Conservation (phyloP, 2,113 vertebrate species). For the Echinops telfairi region DNA sequence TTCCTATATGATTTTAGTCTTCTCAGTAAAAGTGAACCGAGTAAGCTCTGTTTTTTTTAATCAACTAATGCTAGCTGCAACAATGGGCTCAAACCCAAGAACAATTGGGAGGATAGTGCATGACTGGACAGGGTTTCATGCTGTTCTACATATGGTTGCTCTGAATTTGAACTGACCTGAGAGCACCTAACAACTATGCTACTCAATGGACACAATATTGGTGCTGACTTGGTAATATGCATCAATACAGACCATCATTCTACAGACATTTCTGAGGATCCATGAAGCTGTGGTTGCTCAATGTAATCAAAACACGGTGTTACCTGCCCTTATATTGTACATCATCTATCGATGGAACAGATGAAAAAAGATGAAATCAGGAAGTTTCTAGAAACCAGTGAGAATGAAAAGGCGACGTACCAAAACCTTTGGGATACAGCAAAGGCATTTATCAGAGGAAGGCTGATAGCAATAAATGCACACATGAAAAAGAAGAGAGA, state of each 20-base stretch:
- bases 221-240: not conserved
- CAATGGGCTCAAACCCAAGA: too few species aligned
- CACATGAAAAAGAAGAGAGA: too few species aligned
- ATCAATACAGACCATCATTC: conserved; percentile 46
- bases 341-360: not conserved
- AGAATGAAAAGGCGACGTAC: too few species aligned
- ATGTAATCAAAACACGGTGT: conserved; percentile 22
- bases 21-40: conserved; percentile 15
- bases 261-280: conserved; percentile 57
- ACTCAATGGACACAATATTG: not conserved
- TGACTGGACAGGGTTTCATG: too few species aligned
- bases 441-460: too few species aligned
- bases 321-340: not conserved
- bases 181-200: too few species aligned
- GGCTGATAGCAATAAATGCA: too few species aligned
- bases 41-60: conserved; percentile 58
- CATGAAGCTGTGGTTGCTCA: not conserved
- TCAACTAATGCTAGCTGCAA: not conserved
- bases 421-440: too few species aligned
- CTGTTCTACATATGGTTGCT: too few species aligned
- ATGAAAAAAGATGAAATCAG: not conserved
- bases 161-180: too few species aligned
- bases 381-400: too few species aligned
- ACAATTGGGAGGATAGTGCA: too few species aligned
- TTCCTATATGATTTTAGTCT: conserved; percentile 2